phyloP scores from a whole-genome alignment of 2,888 invertebrate species.

The Boloria selene region DNA sequence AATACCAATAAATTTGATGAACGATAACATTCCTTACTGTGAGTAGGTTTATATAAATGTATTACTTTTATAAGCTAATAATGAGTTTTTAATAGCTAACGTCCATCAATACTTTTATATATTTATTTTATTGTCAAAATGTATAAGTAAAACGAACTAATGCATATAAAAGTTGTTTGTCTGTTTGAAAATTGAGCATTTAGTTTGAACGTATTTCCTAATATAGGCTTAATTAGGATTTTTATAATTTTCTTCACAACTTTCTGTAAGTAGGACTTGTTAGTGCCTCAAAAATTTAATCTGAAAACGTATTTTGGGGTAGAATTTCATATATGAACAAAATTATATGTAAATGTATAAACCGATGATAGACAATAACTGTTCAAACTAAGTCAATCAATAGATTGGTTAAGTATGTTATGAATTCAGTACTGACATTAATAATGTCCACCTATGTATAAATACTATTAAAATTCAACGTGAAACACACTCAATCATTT shows the following conservation, averaged over 20 bases:
- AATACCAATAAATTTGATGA: neutral
- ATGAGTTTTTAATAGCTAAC: slow-evolving; percentile 6
- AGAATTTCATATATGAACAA: no score
- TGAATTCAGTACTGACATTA: slow-evolving; percentile 5
- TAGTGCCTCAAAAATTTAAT: no score
- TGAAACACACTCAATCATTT: neutral
- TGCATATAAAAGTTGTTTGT: no score
- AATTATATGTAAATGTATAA: no score
- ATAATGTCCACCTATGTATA: slow-evolving; percentile 8
- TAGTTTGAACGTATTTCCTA: no score
- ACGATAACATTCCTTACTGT: neutral
- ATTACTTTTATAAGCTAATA: neutral
- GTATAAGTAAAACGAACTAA: neutral
- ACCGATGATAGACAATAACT: no score
- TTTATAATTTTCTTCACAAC: no score
- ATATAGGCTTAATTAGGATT: no score
- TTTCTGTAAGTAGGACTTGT: no score
- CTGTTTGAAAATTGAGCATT: no score
- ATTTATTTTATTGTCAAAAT: neutral
- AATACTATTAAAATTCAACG: neutral
- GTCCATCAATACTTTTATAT: slow-evolving; percentile 16
- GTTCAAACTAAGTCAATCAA: no score
- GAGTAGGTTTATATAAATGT: slow-evolving; percentile 1
- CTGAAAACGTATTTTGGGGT: no score
- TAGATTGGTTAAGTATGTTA: neutral